Evolutionary conservation across 2,888 invertebrate genomes (phyloP), one percentile per base, ranked within the genome.

Genomic region (Steinernema scapterisci): DNA sequence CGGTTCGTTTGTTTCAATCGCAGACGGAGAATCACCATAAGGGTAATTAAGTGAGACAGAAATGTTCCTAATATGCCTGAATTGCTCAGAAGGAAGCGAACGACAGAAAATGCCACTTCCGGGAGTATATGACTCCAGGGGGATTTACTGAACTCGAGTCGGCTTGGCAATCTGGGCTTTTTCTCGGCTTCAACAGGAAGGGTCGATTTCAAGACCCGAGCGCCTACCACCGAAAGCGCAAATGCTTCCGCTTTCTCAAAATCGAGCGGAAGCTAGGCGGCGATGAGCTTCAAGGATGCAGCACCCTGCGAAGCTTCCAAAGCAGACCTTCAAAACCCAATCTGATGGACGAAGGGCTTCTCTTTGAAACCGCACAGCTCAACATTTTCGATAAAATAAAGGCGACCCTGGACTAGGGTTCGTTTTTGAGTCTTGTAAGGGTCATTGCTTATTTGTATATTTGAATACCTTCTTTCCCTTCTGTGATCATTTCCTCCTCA

Each of bases 131-230:
- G 43, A 77, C 76, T 21, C 45, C 74, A 21, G 51, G 45, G n/a
- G 75, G 81, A 38, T 81, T 77, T 43, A 81, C 82, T 11, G 73
- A 75, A 70, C 51, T 81, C 21, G 80, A 81, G 72, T 81, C 81
- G n/a, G 78, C 77, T 6, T 76, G 73, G 72, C 31, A 31, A 21
- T 74, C 72, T 13, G 78, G 79, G 0, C 46, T 81, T 13, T 75
- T 71, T 76, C 72, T 81, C 11, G 81, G 81, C n/a, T 81, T 81
- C 71, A 78, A 81, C 70, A 56, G 43, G 1, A 70, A 75, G n/a
- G 81, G 81, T 45, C 73, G 78, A 7, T 79, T 79, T 44, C 71
- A 80, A 43, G 54, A 73, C 21, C 75, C 82, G 3, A 43, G 38
- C 11, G 73, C 72, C 5, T 81, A 72, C 48, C 19, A 27, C 13